Conservation (phyloP, 2,113 vertebrate species). For the Gallinago paraguaiae region DNA sequence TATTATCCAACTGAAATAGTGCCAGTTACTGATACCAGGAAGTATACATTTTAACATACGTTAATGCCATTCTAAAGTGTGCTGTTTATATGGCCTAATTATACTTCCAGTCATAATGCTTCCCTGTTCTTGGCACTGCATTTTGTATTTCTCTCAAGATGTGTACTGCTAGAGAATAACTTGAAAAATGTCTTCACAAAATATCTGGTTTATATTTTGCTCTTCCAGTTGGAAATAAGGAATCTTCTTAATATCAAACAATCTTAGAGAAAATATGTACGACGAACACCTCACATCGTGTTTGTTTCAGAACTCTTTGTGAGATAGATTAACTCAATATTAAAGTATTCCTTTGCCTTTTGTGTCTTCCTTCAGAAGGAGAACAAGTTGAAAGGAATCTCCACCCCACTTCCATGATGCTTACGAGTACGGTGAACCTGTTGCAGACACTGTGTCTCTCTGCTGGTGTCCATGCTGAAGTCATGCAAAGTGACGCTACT, state of each 20-base stretch:
- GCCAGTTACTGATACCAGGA: background rate
- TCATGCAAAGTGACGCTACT: slow-evolving; percentile 90
- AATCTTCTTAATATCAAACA: background rate
- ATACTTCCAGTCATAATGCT: background rate
- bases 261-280: background rate
- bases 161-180: background rate
- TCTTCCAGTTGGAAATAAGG: background rate
- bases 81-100: background rate
- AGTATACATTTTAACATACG: background rate
- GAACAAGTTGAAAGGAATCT: slow-evolving; percentile 87
- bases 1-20: background rate
- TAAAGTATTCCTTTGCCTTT: background rate
- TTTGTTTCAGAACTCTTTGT: background rate
- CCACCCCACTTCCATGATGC: slow-evolving; percentile 94
- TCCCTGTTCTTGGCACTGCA: background rate
- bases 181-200: background rate
- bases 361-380: slow-evolving; percentile 77
- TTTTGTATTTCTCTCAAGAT: background rate
- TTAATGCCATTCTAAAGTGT: background rate
- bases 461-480: slow-evolving; percentile 90
- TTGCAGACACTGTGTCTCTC: slow-evolving; percentile 92
- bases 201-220: background rate
- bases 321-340: background rate
- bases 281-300: background rate
- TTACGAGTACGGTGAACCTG: slow-evolving; percentile 92